These are phyloP conservation scores for Chrysomela aeneicollis DNA, from an alignment of 2,888 invertebrate genomes.

Conservation along the genomic window DNA sequence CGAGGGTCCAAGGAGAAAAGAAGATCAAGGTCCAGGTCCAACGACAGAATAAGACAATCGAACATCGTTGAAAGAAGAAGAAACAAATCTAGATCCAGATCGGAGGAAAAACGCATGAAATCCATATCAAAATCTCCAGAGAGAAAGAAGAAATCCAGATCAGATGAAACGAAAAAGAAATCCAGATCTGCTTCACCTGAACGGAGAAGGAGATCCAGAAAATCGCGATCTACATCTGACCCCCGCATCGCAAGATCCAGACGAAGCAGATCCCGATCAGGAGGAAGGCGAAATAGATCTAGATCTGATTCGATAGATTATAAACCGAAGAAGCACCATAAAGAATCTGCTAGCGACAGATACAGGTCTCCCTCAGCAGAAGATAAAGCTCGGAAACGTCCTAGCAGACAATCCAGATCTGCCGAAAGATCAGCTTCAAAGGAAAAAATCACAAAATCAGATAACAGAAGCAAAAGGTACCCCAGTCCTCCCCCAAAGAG, in stretches of 20 bases:
- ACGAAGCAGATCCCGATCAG: constrained; percentile 20
- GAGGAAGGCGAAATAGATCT: constrained; percentile 21
- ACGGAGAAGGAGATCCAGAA: constrained; percentile 16
- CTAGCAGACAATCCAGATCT: constrained; percentile 19
- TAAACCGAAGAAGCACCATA: constrained; percentile 8
- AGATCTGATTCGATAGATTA: constrained; percentile 10
- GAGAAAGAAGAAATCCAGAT: constrained; percentile 42
- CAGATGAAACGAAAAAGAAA: constrained; percentile 23
- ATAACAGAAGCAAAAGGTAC: not conserved
- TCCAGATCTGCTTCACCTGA: constrained; percentile 14
- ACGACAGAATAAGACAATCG: not conserved
- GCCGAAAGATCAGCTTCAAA: constrained; percentile 12
- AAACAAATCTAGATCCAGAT: constrained; percentile 41
- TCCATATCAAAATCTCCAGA: constrained; percentile 33
- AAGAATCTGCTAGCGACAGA: not conserved
- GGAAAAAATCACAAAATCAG: constrained; percentile 1
- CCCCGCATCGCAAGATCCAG: not conserved
- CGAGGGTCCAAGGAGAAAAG: constrained; percentile 26
- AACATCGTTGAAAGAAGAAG: constrained; percentile 13
- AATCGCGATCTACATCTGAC: constrained; percentile 12
- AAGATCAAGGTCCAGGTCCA: constrained; percentile 25
- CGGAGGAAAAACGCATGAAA: constrained; percentile 29
- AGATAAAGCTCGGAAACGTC: constrained; percentile 9
- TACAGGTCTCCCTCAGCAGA: constrained; percentile 16
- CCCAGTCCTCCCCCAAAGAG: constrained; percentile 10